Base-by-base conservation (phyloP, 2,888 invertebrate genomes). In the Saturnia pavonia region DNA sequence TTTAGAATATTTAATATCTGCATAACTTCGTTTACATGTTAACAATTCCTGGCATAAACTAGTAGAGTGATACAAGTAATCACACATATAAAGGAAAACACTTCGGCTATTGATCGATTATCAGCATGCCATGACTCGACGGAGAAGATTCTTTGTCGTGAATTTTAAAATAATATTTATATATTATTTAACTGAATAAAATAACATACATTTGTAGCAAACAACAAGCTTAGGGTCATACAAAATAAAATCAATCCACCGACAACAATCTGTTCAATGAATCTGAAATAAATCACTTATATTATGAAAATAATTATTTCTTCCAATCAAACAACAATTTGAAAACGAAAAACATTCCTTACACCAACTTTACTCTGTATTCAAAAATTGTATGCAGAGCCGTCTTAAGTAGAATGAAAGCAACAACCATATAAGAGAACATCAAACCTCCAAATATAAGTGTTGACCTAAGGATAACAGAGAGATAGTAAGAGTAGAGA, bases 321-420 rank as follows among this genome's bases (percentile, higher is more conserved):
- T 14, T 14, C 57, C 14, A 65, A 19, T 34, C 19, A 65, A 22
- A 65, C 0, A 27, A 69, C 60, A 54, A 60, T 67, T 65, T 40
- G 14, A 9, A 67, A 70, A 70, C 69, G 57, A 65, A 25, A 67
- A 63, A 42, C 16, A 51, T 34, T 71, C 88, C 93, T 88, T 80
- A 92, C 92, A 92, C 87, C 73, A 94, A 81, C 87, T 88, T 89
- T 8, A 92, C 91, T 80, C 79, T 87, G 76, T 90, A 93, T 78
- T 92, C 94, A 75, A 92, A 93, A 75, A 94, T 92, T 69, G 82
- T 89, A 72, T 94, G 93, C 63, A 93, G 74, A 16, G 88, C 89
- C 19, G 90, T 87, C 78, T 93, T 93, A 25, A 92, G 73, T 51
- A 90, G 77, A 16, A 85, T 75, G 74, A 80, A 91, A 11, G 91